Conservation (phyloP, 92 coral and sea anemone species). For the Montipora capitata region DNA sequence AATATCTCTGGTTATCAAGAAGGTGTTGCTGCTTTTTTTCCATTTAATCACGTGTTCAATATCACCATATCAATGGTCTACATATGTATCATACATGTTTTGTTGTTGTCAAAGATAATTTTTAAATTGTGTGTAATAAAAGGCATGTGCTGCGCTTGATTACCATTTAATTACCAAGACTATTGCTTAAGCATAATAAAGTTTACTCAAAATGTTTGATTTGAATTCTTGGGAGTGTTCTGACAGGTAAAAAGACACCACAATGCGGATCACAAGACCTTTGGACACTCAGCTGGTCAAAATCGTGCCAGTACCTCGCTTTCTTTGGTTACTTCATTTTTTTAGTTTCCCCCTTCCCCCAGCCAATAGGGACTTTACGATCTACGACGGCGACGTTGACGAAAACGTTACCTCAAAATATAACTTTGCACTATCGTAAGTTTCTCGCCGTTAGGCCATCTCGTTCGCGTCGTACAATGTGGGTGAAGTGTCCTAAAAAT, state of each 20-base stretch:
- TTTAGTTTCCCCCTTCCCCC: too few relatives aligned
- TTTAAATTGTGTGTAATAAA: neutral
- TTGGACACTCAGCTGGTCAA: too few relatives aligned
- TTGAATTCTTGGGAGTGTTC: neutral
- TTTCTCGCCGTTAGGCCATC: too few relatives aligned
- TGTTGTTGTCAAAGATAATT: neutral
- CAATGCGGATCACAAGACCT: neutral
- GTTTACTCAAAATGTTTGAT: neutral
- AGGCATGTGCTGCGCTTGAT: neutral
- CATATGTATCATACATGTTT: neutral
- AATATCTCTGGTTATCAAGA: neutral
- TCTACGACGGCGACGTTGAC: too few relatives aligned
- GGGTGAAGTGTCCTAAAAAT: too few relatives aligned
- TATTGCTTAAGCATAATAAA: neutral
- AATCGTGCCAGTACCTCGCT: too few relatives aligned
- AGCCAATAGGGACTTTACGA: too few relatives aligned
- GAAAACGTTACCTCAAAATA: too few relatives aligned
- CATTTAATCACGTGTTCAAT: neutral
- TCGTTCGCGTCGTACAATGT: too few relatives aligned
- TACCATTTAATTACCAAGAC: neutral
- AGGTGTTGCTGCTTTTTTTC: neutral
- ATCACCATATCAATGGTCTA: neutral
- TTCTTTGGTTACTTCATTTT: too few relatives aligned
- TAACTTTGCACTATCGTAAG: too few relatives aligned
- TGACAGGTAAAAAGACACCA: neutral